Percentiles rank a stretch among this genome's conserved stretches.
Conservation (phyloP, 2,113 vertebrate species). For the Casuarius casuarius region DNA sequence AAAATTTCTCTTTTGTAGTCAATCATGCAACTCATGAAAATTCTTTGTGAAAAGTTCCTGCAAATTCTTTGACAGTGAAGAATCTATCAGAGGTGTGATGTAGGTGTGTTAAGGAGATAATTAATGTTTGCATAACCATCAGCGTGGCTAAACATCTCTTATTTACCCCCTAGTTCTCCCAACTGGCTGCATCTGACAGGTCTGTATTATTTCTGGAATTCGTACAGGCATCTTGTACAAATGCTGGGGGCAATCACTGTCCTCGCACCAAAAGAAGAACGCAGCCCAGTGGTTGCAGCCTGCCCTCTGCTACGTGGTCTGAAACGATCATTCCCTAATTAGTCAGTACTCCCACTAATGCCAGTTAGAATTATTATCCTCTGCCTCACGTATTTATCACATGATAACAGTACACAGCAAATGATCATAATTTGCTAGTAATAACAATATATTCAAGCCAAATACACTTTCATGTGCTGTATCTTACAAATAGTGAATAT, state of each 20-base stretch:
- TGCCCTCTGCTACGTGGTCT: not conserved
- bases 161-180: not conserved
- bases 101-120: not conserved
- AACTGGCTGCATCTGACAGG: not conserved
- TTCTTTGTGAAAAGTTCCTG: not conserved
- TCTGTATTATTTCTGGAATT: not conserved
- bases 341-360: not conserved
- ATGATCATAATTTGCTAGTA: not conserved
- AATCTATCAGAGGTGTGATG: not conserved
- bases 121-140: not conserved
- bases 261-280: not conserved
- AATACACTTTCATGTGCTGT: not conserved
- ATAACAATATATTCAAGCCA: not conserved
- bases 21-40: accelerated
- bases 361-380: not conserved
- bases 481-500: not conserved
- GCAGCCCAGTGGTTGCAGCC: not conserved
- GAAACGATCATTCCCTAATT: not conserved
- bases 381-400: not conserved
- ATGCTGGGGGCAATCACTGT: not conserved
- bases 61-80: not conserved
- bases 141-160: not conserved
- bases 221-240: accelerated
- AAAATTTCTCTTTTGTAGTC: not conserved
- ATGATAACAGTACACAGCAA: not conserved